Percentiles rank a stretch among this genome's conserved stretches.
These are phyloP conservation scores for Palaemon carinicauda DNA, from an alignment of 1,140 invertebrate species.

Conservation along the genomic window DNA sequence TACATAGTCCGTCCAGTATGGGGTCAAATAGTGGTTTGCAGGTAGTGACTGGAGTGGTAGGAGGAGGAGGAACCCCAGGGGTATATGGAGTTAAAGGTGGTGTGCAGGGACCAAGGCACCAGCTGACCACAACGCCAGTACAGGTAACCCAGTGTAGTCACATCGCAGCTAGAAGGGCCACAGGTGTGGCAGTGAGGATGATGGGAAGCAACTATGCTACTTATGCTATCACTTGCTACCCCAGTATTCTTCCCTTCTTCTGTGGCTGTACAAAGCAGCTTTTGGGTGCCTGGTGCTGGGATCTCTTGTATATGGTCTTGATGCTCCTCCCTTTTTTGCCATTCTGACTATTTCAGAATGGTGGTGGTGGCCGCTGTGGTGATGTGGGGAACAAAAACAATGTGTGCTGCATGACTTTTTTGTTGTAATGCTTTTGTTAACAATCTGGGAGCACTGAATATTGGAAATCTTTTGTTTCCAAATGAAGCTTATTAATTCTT, in stretches of 20 bases:
- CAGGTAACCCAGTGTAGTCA: constrained; percentile 44
- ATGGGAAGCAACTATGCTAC: constrained; percentile 17
- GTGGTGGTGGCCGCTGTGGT: constrained; percentile 47
- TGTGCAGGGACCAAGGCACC: constrained; percentile 41
- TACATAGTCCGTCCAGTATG: constrained; percentile 39
- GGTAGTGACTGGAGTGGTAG: constrained; percentile 29
- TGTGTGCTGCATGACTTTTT: background rate
- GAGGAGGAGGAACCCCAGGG: background rate
- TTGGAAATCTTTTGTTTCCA: no score
- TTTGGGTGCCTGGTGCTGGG: constrained; percentile 50
- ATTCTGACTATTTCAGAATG: background rate
- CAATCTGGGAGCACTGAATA: no score
- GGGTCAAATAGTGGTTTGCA: constrained; percentile 39
- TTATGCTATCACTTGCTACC: constrained; percentile 27
- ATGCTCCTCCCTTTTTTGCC: constrained; percentile 34
- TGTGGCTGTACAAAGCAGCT: constrained; percentile 36
- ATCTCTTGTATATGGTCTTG: constrained; percentile 36
- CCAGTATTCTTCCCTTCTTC: constrained; percentile 29
- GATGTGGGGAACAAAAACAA: background rate
- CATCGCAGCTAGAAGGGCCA: background rate
- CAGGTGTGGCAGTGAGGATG: constrained; percentile 15
- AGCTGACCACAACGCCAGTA: constrained; percentile 33
- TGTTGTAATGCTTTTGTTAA: no score
- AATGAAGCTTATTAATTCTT: no score
- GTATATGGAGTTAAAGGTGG: constrained; percentile 24